Evolutionary conservation across 2,113 vertebrate species (phyloP), one percentile per base, ranked within the genome.

Genomic region (Nycticorax nycticorax): DNA sequence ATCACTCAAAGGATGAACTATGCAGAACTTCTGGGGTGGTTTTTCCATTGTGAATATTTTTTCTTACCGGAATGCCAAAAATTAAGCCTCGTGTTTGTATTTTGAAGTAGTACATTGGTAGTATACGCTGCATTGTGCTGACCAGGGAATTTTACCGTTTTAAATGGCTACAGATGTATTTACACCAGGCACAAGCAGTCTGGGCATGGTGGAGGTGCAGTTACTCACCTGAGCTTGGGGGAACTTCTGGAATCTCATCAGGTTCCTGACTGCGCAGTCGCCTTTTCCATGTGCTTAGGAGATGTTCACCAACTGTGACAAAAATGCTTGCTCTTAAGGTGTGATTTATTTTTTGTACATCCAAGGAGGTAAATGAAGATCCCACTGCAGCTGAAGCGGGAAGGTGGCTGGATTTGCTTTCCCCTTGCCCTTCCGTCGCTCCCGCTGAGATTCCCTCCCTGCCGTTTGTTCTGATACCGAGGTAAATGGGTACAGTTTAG

Each of bases 281-380:
- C 13, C 1, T 53, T 76, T 76, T 62, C 41, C 56, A 9, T 48
- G 7, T 23, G 35, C n/a, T 63, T 71, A 27, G 56, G 41, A 56
- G n/a, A 26, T 0, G 0, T 41, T 63, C 56, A 15, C 20, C 24
- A 55, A 1, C 37, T 39, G 1, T 19, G 39, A 55, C 30, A 48
- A 30, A 64, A 74, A 11, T 9, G 14, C 8, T 32, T 86, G 39
- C 30, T 53, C 21, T 27, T n/a, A 13, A 43, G 48, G 15, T 32
- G 22, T 1, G 3, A 3, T 68, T 56, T 55, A 4, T 8, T 56
- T 55, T 62, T 52, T 33, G 55, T 55, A 22, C 24, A 3, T 53
- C 30, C 15, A 6, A 67, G 33, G 45, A 60, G 33, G 24, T 50
- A 12, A 59, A 52, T 24, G 17, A 55, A 16, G 7, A 5, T 28